Conservation (phyloP, 2,113 vertebrate genomes). For the Plestiodon gilberti region DNA sequence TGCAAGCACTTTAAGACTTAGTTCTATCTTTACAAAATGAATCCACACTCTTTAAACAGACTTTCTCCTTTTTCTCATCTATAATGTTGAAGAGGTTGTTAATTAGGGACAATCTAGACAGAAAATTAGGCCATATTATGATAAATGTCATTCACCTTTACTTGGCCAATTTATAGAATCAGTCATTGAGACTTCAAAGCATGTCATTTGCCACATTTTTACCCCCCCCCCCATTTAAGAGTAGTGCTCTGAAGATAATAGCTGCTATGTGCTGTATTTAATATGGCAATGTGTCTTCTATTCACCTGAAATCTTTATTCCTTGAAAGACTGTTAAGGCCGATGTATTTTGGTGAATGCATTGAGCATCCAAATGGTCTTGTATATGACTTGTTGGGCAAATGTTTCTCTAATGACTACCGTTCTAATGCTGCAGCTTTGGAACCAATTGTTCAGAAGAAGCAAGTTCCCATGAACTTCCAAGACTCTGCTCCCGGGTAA, state of each 20-base stretch:
- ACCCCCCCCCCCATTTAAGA: constrained; percentile 15
- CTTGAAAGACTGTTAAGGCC: constrained; percentile 2
- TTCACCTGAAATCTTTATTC: constrained; percentile 20
- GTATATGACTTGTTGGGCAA: constrained; percentile 24
- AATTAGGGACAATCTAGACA: constrained; percentile 29
- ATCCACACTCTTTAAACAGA: neutral
- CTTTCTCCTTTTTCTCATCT: constrained; percentile 37
- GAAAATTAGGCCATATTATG: constrained; percentile 49
- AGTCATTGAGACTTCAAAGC: constrained; percentile 37
- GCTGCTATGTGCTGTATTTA: neutral
- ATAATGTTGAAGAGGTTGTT: constrained; percentile 30
- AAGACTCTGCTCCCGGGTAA: neutral
- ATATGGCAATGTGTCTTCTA: constrained; percentile 14
- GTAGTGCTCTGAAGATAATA: constrained; percentile 22
- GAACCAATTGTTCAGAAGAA: neutral
- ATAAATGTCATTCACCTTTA: constrained; percentile 52
- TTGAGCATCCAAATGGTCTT: constrained; percentile 37
- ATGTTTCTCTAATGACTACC: constrained; percentile 37
- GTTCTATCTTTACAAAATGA: constrained; percentile 43
- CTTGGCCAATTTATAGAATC: constrained; percentile 49
- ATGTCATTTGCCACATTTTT: constrained; percentile 11
- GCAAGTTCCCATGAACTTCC: neutral
- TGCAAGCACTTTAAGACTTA: constrained; percentile 35
- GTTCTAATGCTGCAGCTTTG: neutral
- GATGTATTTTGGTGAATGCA: constrained; percentile 2